Conservation (phyloP, 1,140 invertebrate species). For the Atopsyche davidsoni region DNA sequence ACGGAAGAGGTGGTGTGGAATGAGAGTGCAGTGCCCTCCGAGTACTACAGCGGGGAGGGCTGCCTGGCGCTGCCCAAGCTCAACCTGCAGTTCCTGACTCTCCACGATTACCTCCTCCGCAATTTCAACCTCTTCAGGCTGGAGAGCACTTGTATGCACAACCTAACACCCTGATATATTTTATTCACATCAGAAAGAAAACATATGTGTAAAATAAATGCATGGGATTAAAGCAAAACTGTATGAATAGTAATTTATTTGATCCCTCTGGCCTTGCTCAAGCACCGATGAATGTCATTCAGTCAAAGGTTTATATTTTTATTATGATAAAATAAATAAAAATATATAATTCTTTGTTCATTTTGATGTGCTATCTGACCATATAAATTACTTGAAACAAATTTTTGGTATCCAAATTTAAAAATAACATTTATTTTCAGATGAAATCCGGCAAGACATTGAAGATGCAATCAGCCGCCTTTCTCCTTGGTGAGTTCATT, state of each 20-base stretch:
- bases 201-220: too few relatives aligned
- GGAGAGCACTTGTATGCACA: slow-evolving; percentile 89
- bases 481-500: slow-evolving; percentile 75
- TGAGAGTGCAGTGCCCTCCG: slow-evolving; percentile 96
- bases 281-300: too few relatives aligned
- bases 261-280: too few relatives aligned
- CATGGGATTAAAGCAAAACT: too few relatives aligned
- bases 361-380: too few relatives aligned
- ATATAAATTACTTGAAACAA: too few relatives aligned
- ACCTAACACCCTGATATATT: neutral
- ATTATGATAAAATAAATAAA: too few relatives aligned
- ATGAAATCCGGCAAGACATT: slow-evolving; percentile 97
- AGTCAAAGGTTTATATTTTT: too few relatives aligned
- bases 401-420: too few relatives aligned
- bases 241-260: too few relatives aligned
- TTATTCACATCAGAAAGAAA: too few relatives aligned
- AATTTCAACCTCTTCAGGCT: slow-evolving; percentile 98
- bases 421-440: slow-evolving; percentile 54
- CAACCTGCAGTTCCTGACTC: slow-evolving; percentile 96
- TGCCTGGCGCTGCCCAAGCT: slow-evolving; percentile 95
- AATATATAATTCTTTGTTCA: too few relatives aligned
- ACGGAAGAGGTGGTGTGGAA: slow-evolving; percentile 99
- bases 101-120: slow-evolving; percentile 95
- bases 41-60: slow-evolving; percentile 93
- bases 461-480: slow-evolving; percentile 92